Percentiles rank a stretch among this genome's conserved stretches.
Evolutionary conservation across 1,140 invertebrate genomes (phyloP).

Genomic region (Pogonognathellus flavescens): DNA sequence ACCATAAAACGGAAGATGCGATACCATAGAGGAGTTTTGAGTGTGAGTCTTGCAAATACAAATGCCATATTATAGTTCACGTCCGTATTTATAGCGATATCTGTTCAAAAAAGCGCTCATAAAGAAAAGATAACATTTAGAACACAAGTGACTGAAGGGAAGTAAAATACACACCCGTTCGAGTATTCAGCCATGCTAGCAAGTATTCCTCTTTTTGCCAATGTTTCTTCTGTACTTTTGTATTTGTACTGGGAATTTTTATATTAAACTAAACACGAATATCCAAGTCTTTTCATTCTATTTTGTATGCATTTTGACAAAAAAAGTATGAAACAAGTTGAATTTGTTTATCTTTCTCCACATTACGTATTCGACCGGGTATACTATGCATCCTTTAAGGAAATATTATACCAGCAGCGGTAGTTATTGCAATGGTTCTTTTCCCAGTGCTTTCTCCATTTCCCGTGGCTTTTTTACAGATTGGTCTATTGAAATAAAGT

Average conservation of each 20-base stretch:
- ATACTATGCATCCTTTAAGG: background rate
- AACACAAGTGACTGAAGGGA: background rate
- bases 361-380: slow-evolving; percentile 14
- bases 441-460: background rate
- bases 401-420: background rate
- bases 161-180: background rate
- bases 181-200: background rate
- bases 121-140: background rate
- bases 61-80: too few species aligned
- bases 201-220: background rate
- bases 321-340: slow-evolving; percentile 15
- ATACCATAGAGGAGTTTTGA: too few species aligned
- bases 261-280: slow-evolving; percentile 37
- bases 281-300: slow-evolving; percentile 10
- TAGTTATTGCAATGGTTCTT: background rate
- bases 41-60: too few species aligned
- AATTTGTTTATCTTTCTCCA: slow-evolving; percentile 45
- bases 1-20: background rate
- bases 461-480: background rate
- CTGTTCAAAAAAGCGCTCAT: background rate
- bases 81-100: too few species aligned
- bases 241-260: slow-evolving; percentile 7
- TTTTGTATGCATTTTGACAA: slow-evolving; percentile 12
- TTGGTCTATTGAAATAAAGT: slow-evolving; percentile 5
- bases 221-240: background rate